Evolutionary conservation across 2,888 invertebrate genomes (phyloP), one percentile per base, ranked within the genome.

Genomic region (Ligdia adustata): DNA sequence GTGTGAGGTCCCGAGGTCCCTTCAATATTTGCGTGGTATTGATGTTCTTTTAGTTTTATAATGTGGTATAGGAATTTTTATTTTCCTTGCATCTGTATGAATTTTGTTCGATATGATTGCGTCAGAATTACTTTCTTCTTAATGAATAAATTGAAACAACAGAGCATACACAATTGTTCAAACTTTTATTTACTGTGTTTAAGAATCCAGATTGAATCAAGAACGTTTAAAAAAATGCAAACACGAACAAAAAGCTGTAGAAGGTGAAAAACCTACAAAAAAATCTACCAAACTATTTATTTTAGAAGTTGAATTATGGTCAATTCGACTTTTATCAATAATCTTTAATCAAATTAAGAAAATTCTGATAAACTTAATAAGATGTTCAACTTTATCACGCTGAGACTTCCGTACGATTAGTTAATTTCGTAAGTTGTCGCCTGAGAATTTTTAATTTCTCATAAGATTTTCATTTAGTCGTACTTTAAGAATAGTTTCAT

Each of bases 1-100:
- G 59, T 60, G 69, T 66, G 62, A 62, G 68, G 67, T 69, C 68
- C 59, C 22, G 14, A 27, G 12, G 16, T 18, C 14, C 37, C 40
- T 56, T 38, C 35, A 46, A 57, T 66, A 63, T 70, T 70, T 70
- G 66, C 69, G 37, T 24, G 28, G 22, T 38, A 28, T 42, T 43
- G 42, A 22, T 3, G 28, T 38, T 24, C 18, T 49, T 38, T 49
- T 49, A n/a, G 6, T 22, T n/a, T 6, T 4, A 22, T 22, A 6
- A n/a, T n/a, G 6, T 6, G 5, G 24, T 14, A 32, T 32, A 9
- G 22, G 5, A 26, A 35, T 7, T 35, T 9, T 41, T 47, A 5
- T 40, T 7, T 41, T 41, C 41, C 14, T 34, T 15, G 33, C 28
- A 28, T 22, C 6, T 28, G 9, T 28, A 7, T 13, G 2, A 20